phyloP scores from a whole-genome alignment of 1,140 invertebrate species.

The Maniola jurtina region DNA sequence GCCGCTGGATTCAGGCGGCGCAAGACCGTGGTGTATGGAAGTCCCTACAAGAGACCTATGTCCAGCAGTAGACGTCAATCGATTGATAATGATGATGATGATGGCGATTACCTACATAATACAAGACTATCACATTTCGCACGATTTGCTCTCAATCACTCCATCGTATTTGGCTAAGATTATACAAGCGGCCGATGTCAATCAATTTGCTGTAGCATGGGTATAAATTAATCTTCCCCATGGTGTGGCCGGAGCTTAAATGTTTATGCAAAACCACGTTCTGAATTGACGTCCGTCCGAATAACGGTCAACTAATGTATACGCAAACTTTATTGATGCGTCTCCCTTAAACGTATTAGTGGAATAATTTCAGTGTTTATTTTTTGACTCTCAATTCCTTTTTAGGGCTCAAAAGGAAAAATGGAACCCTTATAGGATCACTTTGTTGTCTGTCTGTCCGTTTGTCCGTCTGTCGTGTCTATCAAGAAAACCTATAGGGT shows the following conservation, averaged over 20 bases:
- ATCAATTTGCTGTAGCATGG: conserved; percentile 28
- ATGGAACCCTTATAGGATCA: no score
- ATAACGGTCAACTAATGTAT: conserved; percentile 30
- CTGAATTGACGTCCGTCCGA: conserved; percentile 30
- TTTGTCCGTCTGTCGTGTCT: no score
- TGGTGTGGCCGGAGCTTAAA: conserved; percentile 42
- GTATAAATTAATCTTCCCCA: conserved; percentile 33
- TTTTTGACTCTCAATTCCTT: background rate
- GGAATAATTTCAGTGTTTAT: background rate
- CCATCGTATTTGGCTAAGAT: conserved; percentile 27
- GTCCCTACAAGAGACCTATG: no score
- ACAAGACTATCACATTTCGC: background rate
- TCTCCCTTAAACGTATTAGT: conserved; percentile 1
- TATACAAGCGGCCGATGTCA: conserved; percentile 29
- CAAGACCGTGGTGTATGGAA: no score
- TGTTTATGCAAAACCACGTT: conserved; percentile 52
- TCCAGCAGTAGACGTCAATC: no score
- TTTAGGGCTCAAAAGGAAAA: no score
- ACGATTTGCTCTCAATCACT: conserved; percentile 15
- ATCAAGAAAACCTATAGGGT: no score
- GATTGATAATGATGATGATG: no score
- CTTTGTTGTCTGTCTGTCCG: no score
- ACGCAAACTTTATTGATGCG: conserved; percentile 21
- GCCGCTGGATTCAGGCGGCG: no score
- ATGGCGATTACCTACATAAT: no score